Base-by-base conservation (phyloP, 2,113 vertebrate species). In the Cichladusa arquata region DNA sequence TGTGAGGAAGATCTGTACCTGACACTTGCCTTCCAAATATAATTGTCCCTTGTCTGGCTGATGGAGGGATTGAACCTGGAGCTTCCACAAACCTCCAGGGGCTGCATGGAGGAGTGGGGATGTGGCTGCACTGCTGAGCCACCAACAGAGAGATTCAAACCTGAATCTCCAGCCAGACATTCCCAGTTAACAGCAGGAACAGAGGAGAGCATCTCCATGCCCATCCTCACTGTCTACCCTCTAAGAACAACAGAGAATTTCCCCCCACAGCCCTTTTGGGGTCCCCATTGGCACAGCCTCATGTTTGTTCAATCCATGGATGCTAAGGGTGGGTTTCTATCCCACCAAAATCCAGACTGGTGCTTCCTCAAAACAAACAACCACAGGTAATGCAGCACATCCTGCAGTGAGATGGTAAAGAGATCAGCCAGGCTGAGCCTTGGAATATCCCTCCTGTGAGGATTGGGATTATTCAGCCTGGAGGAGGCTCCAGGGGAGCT, bases 141-240 rank as follows among this genome's bases (percentile, higher is more conserved):
- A 19, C 29, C 40, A 44, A 28, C 0, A 0, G 36, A 1, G 6
- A 31, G 8, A 14, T 40, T 28, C 4, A 1, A 26, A 54, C 25
- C 54, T 9, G 2, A 33, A 19, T 5, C 33, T 73, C 28, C 56
- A 66, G 64, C 34, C 72, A 84, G 60, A 54, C 11, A 25, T 13
- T 79, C 71, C 83, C 58, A 76, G 56, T 44, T 23, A 76, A 40
- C 48, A 23, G 11, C 31, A 31, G 15, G 31, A 36, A 34, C 15
- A 14, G 12, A 34, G 1, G 2, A 76, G 25, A 65, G 13, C 61
- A 13, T 48, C 70, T 53, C 90, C 57, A 14, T 5, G 19, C 31
- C 36, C 50, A 16, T 40, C 57, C 17, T 28, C 47, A 19, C 2
- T 14, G 19, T 11, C n/a, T 69, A 60, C 44, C 38, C 48, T 33